Evolutionary conservation across 2,797 vertebrate species (phyloP).

Genomic region (Dicrostonyx torquatus): DNA sequence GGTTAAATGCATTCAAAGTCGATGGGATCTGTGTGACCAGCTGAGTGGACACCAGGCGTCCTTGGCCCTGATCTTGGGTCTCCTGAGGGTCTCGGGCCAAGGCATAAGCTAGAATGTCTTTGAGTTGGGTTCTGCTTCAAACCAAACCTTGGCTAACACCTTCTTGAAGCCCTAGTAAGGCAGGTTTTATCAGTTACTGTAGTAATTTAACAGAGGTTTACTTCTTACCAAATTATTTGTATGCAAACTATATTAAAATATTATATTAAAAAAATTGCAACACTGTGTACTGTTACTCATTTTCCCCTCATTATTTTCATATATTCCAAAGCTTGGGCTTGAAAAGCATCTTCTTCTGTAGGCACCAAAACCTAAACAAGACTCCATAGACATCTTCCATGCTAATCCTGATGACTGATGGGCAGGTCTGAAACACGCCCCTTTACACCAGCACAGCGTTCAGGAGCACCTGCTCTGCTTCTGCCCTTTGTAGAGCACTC

Average conservation of each 20-base stretch:
- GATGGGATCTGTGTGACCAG: background rate
- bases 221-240: constrained; percentile 23
- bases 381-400: background rate
- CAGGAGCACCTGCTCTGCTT: background rate
- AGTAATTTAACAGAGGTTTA: background rate
- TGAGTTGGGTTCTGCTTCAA: background rate
- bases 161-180: background rate
- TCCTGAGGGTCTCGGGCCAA: background rate
- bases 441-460: background rate
- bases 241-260: background rate
- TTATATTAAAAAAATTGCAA: too few species aligned
- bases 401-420: background rate
- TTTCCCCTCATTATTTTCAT: background rate
- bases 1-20: background rate
- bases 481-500: background rate
- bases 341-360: constrained; percentile 27
- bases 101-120: background rate
- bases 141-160: background rate
- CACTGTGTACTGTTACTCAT: background rate
- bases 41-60: background rate
- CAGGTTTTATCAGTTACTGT: accelerated
- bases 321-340: background rate
- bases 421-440: background rate
- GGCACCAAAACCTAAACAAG: background rate
- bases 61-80: background rate